phyloP scores from a whole-genome alignment of 2,797 vertebrate genomes.

The Phoxinus dragarum region DNA sequence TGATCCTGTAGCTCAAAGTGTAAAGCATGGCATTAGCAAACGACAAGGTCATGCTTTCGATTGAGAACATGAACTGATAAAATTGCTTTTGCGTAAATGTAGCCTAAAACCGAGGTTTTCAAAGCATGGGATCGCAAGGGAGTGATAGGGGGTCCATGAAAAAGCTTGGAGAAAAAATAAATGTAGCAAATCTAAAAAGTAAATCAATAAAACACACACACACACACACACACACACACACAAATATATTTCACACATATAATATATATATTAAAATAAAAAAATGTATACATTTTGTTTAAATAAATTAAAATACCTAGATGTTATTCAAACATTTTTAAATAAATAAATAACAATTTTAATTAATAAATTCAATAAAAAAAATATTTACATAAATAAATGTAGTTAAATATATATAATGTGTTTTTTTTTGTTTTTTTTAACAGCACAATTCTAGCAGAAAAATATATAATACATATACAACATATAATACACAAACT shows the following conservation, averaged over 20 bases:
- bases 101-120: not conserved
- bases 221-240: too few species aligned
- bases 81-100: not conserved
- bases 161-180: not conserved
- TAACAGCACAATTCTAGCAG: not conserved
- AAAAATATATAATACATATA: not conserved
- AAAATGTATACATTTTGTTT: too few species aligned
- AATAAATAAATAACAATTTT: not conserved
- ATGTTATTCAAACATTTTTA: not conserved
- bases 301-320: too few species aligned
- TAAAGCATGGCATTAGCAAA: not conserved
- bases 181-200: not conserved
- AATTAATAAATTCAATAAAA: not conserved
- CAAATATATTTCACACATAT: not conserved
- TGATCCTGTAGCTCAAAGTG: not conserved
- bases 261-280: too few species aligned
- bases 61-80: not conserved
- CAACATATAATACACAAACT: not conserved
- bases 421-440: too few species aligned
- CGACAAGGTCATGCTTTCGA: not conserved
- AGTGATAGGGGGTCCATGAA: too few species aligned
- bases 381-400: not conserved
- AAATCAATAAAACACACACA: too few species aligned
- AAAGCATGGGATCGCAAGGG: not conserved
- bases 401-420: not conserved